A percentile compares a stretch with the other conserved stretches of the same genome.
phyloP scores from a whole-genome alignment of 2,113 vertebrate species.

The Nothobranchius furzeri region DNA sequence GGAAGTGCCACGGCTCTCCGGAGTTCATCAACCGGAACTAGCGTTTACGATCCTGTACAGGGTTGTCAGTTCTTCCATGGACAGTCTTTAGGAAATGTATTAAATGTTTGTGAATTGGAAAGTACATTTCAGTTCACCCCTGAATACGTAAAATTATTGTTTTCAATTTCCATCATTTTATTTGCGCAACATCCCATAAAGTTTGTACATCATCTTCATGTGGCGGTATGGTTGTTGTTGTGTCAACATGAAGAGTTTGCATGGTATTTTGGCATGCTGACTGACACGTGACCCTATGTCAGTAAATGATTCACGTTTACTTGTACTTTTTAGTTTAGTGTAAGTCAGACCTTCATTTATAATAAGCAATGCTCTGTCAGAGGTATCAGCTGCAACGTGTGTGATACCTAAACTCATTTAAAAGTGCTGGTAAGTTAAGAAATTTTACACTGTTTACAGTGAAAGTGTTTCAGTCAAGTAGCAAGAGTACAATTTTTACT shows the following conservation, averaged over 20 bases:
- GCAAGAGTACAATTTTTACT: background rate
- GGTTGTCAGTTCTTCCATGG: background rate
- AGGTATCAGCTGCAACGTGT: constrained; percentile 28
- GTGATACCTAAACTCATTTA: constrained; percentile 34
- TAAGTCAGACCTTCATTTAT: constrained; percentile 3
- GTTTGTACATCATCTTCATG: constrained; percentile 26
- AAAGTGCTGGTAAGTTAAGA: constrained; percentile 41
- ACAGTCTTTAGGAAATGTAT: background rate
- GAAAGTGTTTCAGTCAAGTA: constrained; percentile 12
- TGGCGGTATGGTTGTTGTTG: constrained; percentile 12
- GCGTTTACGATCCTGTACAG: no score
- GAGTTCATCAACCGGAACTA: no score
- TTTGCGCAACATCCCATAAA: constrained; percentile 14
- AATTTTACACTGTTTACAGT: constrained; percentile 1
- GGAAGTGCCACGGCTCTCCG: no score
- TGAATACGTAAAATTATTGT: constrained; percentile 24
- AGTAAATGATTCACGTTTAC: constrained; percentile 23
- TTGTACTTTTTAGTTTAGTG: constrained; percentile 17
- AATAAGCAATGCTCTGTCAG: constrained; percentile 1
- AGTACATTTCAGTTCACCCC: constrained; percentile 37
- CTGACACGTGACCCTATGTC: constrained; percentile 15
- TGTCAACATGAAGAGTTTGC: constrained; percentile 24
- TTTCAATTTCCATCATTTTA: constrained; percentile 10
- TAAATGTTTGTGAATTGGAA: background rate
- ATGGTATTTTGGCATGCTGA: constrained; percentile 30